Percentiles rank a stretch among this genome's conserved stretches.
Evolutionary conservation across 2,113 vertebrate genomes (phyloP).

Genomic region (Upupa epops): DNA sequence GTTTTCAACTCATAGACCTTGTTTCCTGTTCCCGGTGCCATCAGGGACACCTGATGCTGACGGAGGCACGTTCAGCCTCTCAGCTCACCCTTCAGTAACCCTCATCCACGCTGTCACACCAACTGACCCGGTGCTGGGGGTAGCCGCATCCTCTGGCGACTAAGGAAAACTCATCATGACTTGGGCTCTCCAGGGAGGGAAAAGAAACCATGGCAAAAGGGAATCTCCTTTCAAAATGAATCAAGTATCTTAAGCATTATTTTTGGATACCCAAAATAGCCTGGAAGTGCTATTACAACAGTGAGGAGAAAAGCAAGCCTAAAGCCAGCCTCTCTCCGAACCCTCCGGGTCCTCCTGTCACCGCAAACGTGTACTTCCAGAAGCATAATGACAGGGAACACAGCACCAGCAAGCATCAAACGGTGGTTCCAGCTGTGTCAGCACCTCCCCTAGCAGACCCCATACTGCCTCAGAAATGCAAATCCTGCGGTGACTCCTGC

Average conservation of each 20-base stretch:
- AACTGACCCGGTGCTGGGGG: background rate
- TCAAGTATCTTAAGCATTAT: background rate
- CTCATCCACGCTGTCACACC: rapidly evolving
- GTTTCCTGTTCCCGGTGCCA: background rate
- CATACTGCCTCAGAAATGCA: constrained; percentile 6
- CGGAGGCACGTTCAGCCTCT: background rate
- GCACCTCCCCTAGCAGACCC: constrained; percentile 6
- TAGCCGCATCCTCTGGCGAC: background rate
- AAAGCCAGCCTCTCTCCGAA: background rate
- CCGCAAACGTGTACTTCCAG: constrained; percentile 29
- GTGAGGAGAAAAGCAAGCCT: background rate
- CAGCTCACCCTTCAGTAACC: background rate
- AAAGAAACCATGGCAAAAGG: background rate
- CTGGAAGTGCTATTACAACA: constrained; percentile 1
- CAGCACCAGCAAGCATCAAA: constrained; percentile 19
- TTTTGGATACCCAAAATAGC: background rate
- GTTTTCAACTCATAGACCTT: background rate
- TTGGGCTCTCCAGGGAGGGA: background rate
- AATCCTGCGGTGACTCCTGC: background rate
- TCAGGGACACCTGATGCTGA: background rate
- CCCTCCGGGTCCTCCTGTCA: background rate
- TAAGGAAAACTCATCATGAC: background rate
- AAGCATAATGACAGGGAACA: constrained; percentile 47
- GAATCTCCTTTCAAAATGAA: background rate
- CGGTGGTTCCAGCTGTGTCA: constrained; percentile 7